Base-by-base conservation (phyloP, 2,888 invertebrate species). In the Amphimallon solstitiale region DNA sequence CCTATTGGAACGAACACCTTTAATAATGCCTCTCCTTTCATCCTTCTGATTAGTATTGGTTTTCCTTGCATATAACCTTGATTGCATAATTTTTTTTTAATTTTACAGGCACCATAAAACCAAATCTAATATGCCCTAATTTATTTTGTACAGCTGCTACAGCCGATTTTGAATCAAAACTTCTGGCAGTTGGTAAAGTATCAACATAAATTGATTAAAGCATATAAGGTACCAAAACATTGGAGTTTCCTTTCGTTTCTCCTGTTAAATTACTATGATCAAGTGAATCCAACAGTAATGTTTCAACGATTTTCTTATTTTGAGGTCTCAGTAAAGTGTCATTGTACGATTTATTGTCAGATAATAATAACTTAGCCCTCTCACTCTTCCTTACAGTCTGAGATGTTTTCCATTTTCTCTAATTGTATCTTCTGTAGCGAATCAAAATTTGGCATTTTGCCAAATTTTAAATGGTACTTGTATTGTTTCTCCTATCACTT, bases 361-460 rank as follows among this genome's bases (percentile, higher is more conserved):
- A 61, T 2, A 65, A 21, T 9, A 65, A 45, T 14, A 40, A n/a
- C n/a, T 43, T 49, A 34, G 65, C 60, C 2, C 65, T 38, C n/a
- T 65, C 65, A 7, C 29, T 19, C 19, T 51, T 65, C 12, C 0
- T 51, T 21, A 21, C 52, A 65, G 14, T 61, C 51, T 17, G 49
- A 38, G 9, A 65, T 60, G 45, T 59, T 61, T 35, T 65, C 65
- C 52, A 52, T 65, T 10, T 45, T 49, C 7, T 61, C 61, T n/a
- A 65, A 52, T 5, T 43, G 51, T 35, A 52, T 60, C 15, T 65
- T 40, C 34, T 65, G 65, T 7, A 65, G 61, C n/a, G 43, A 12
- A 0, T 61, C 48, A 23, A 65, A 65, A 43, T 65, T 65, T 12
- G 65, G 65, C 52, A 65, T 51, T 9, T 51, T 65, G 5, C 15